Evolutionary conservation across 2,797 vertebrate genomes (phyloP), one percentile per base, ranked within the genome.

Genomic region (Garrulus glandarius): DNA sequence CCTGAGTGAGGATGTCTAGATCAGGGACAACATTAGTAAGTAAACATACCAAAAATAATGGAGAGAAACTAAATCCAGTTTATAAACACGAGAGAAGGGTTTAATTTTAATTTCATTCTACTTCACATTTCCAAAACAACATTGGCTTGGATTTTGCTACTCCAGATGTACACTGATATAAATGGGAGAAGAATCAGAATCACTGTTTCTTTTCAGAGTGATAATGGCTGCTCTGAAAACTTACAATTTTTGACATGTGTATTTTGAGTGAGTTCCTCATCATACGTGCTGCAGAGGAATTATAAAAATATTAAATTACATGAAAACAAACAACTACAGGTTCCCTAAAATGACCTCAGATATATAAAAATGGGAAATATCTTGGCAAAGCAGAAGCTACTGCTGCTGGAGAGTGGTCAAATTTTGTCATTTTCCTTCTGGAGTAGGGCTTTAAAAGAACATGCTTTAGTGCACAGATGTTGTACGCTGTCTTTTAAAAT

Each of bases 341-440:
- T 94, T 93, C 60, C 83, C 90, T 93, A 93, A 90, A 96, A 95
- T 77, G 60, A 95, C 89, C 93, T 95, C 94, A 90, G 74, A 77
- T 74, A 67, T 7, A 90, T 74, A 93, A 95, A 96, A 96, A 18
- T 80, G 77, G 89, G 59, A 96, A 94, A 60, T 89, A 74, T 95
- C 74, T 93, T 97, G 94, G 94, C 94, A 96, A 92, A 92, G 80
- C 87, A 94, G 60, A 92, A 86, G 65, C 83, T 94, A 95, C 92
- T 96, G 93, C 85, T 97, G 93, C 89, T 97, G 95, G 96, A 97
- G 83, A 91, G 93, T 91, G 93, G 94, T 94, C 95, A 97, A 95
- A 96, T 96, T 96, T 87, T 95, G 96, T 92, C 83, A 96, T 96
- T 96, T 97, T 96, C 96, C 96, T 96, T 97, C 96, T 96, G 93